Percentiles rank a stretch among this genome's conserved stretches.
These are phyloP conservation scores for Carduelis carduelis DNA, from an alignment of 2,797 vertebrate species.

Conservation along the genomic window DNA sequence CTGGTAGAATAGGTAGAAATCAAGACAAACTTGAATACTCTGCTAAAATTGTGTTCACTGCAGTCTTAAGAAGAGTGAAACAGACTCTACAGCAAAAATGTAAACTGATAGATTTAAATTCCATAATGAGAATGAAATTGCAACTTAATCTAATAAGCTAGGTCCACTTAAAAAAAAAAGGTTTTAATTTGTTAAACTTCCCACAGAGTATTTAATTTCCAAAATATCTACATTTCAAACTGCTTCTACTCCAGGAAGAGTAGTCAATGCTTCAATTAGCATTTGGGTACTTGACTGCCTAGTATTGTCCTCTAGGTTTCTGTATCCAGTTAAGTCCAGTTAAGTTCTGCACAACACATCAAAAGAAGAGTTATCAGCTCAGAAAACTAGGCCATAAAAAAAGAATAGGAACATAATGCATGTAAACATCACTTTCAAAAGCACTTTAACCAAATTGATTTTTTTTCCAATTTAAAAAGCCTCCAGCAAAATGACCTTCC, in stretches of 20 bases:
- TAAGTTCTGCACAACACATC: not conserved
- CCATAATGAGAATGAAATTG: not conserved
- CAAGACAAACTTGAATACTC: not conserved
- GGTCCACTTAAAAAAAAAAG: not conserved
- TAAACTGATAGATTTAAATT: not conserved
- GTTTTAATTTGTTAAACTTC: not conserved
- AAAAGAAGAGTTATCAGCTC: not conserved
- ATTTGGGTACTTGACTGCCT: not conserved
- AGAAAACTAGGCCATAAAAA: not conserved
- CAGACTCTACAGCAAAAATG: not conserved
- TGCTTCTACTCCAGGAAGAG: not conserved
- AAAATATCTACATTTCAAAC: not conserved
- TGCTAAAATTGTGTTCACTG: not conserved
- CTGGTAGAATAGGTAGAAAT: not conserved
- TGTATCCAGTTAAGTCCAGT: not conserved
- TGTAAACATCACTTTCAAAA: not conserved
- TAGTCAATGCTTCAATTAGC: not conserved
- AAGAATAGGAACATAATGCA: not conserved
- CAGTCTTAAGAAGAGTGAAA: not conserved
- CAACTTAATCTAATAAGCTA: not conserved
- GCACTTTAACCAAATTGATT: not conserved
- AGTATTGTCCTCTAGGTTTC: not conserved
- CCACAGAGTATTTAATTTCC: not conserved
- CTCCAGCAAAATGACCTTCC: not conserved
- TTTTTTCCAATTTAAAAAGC: not conserved